Base-by-base conservation (phyloP, 1,140 invertebrate genomes). In the Micrasema minimum region DNA sequence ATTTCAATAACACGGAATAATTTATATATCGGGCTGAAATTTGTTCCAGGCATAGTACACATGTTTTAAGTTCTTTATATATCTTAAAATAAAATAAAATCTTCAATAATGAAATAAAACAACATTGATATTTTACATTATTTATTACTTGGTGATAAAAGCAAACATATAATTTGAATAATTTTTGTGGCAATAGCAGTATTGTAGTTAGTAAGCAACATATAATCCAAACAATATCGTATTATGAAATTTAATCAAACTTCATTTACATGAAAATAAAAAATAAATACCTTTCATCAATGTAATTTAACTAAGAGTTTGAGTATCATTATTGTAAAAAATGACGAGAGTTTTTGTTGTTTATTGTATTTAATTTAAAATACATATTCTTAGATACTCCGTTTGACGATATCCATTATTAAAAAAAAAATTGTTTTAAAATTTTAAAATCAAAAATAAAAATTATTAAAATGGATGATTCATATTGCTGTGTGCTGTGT, bases 141-240 rank as follows among this genome's bases (percentile, higher is more conserved):
- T 61, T 61, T 61, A 61, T 61, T 61, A 61, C 14, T 57, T 64
- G 45, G 43, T 64, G 59, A 45, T 64, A 64, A 64, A 64, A 64
- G 59, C 59, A 64, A 64, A 64, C 59, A 45, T 46, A 26, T 53
- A 51, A 14, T 9, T 65, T 53, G 9, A 64, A 23, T 65, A n/a
- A n/a, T 7, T 6, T 50, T 57, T 57, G 41, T 57, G 51, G 66
- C 66, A 45, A 68, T 57, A 68, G 53, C 53, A 43, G 48, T 37
- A 68, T 12, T 64, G 48, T 37, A 68, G 37, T 64, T 64, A 64
- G 43, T 64, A 11, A 45, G 26, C 26, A 64, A 41, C 38, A 62
- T 45, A 31, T 9, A 46, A 45, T 26, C 37, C 55, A 59, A 59
- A 59, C 37, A 20, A 41, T n/a, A n/a, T 57, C 14, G 12, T 16